Evolutionary conservation across 2,113 vertebrate species (phyloP), one percentile per base, ranked within the genome.

Genomic region (Formicarius rufipectus): DNA sequence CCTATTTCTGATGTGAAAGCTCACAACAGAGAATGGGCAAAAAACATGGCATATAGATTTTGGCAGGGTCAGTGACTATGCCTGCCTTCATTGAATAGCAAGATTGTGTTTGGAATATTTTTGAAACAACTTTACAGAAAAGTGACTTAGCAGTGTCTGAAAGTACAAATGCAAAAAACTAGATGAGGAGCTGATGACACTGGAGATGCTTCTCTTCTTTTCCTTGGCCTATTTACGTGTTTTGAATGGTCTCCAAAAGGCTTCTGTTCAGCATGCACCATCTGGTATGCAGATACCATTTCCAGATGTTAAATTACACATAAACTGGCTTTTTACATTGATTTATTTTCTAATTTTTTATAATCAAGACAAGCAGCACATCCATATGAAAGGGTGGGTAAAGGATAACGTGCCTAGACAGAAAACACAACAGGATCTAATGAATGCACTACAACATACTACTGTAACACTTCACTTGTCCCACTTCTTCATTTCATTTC

Each of bases 301-400:
- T 96, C 79, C 85, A 93, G 83, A 94, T 94, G 88, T 91, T 81
- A 86, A 64, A 90, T 56, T 90, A 91, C 79, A 89, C 22, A 80
- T 39, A 90, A 93, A 89, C 22, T 60, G 56, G 31, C 40, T 42
- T 92, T 83, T 92, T 28, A 45, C 19, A 37, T 60, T 52, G 21
- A 1, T 52, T 52, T 42, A 53, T 22, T 56, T 49, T 17, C 1
- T 1, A 15, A 47, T 73, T 62, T 69, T 55, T 71, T 74, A 47
- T 44, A 58, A 64, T 90, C 77, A 72, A 82, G 74, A 73, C 35
- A 78, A 84, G 76, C 35, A 94, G 52, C 23, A 74, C 6, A 12
- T n/a, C 72, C 58, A 45, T 24, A 25, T 78, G 52, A 90, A 81
- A 47, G 16, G 58, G 6, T 7, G 15, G 45, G 7, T 59, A 85